Base-by-base conservation (phyloP, 1,140 invertebrate species). In the Babylonia areolata region DNA sequence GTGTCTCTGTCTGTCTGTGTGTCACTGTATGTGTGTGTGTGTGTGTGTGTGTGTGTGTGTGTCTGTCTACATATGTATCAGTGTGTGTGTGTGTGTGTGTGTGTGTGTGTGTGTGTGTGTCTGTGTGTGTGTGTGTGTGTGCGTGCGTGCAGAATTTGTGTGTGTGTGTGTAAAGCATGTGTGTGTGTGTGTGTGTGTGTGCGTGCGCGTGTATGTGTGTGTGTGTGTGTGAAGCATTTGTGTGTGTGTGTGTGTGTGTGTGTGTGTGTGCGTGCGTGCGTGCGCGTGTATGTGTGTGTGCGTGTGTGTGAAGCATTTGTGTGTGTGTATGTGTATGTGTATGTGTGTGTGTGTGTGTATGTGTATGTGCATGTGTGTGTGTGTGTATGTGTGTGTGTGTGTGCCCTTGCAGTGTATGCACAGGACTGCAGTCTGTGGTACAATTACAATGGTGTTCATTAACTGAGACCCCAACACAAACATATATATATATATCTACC, bases 181-280 rank as follows among this genome's bases (percentile, higher is more conserved):
- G 58, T 64, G 58, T 64, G 58, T 64, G 58, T 64, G 58, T 64
- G 58, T 64, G 58, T 64, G 58, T 64, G 58, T 64, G 58, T 64
- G 58, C 28, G 58, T 23, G 58, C 28, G 58, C 28, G 58, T 23
- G 58, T 64, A 20, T 64, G 58, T 23, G 58, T 23, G 58, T 23
- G 58, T 23, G 58, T 23, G 58, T 64, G 58, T 64, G 58, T 64
- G 58, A 3, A 23, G 6, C 28, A 20, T 64, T 12, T 64, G 58
- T 64, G 58, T 64, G 58, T 64, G 58, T 64, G 58, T 64, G 58
- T 64, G 58, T 64, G 58, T n/a, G 58, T 64, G 58, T n/a, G 28
- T 64, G 58, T 64, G 58, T 11, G 58, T n/a, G 58, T 64, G 58
- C 2, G 58, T 23, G 58, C 6, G 28, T 64, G 58, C 28, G 58